A percentile compares a stretch with the other conserved stretches of the same genome.
Evolutionary conservation across 2,888 invertebrate species (phyloP).

Genomic region (Noctua fimbriata): DNA sequence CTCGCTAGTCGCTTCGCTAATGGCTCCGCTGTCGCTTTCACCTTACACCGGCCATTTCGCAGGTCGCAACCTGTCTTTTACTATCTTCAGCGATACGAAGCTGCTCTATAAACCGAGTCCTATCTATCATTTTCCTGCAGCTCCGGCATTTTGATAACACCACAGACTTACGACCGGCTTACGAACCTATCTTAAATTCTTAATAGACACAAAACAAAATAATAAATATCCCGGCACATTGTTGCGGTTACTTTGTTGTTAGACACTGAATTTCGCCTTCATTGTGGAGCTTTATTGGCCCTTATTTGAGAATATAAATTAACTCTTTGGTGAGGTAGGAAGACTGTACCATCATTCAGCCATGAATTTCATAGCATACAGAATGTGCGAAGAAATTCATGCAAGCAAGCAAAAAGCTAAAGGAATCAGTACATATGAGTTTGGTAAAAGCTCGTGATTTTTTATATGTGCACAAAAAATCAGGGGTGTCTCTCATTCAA

Average conservation of each 20-base stretch:
- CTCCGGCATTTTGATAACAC: slow-evolving; percentile 71
- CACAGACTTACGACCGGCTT: slow-evolving; percentile 71
- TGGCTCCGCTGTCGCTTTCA: background rate
- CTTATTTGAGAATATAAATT: slow-evolving; percentile 34
- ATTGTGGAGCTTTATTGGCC: slow-evolving; percentile 34
- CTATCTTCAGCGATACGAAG: slow-evolving; percentile 46
- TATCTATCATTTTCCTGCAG: slow-evolving; percentile 70
- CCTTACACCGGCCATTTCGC: slow-evolving; percentile 5
- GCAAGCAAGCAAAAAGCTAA: background rate
- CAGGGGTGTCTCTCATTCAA: slow-evolving; percentile 1
- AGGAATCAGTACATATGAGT: background rate
- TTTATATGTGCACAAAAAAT: background rate
- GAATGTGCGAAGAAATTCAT: too few species aligned
- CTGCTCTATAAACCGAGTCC: slow-evolving; percentile 59
- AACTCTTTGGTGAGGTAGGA: slow-evolving; percentile 12
- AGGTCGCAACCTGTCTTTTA: slow-evolving; percentile 50
- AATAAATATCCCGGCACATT: slow-evolving; percentile 39
- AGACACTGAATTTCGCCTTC: slow-evolving; percentile 9
- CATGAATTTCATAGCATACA: background rate
- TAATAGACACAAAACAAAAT: slow-evolving; percentile 64
- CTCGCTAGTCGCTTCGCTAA: background rate
- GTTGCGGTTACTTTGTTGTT: slow-evolving; percentile 53
- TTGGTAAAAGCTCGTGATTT: background rate
- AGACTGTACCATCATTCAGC: background rate
- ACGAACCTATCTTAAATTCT: slow-evolving; percentile 59